Percentiles rank a stretch among this genome's conserved stretches.
Evolutionary conservation across 2,797 vertebrate genomes (phyloP).

Genomic region (Microchirus variegatus): DNA sequence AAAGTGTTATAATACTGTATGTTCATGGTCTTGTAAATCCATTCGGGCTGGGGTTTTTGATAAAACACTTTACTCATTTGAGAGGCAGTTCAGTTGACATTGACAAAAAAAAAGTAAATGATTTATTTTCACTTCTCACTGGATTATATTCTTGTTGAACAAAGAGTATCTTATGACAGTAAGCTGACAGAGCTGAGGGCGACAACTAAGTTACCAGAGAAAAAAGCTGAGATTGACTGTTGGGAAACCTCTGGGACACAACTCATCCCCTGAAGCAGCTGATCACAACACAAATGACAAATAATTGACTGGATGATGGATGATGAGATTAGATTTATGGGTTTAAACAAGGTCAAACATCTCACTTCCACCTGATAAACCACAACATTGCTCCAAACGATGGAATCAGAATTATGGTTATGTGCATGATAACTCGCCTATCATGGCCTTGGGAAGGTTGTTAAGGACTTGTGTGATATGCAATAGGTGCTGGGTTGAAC

Average conservation of each 20-base stretch:
- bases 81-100: not conserved
- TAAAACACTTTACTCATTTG: too few species aligned
- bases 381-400: slow-evolving; percentile 67
- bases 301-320: slow-evolving; percentile 83
- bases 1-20: not conserved
- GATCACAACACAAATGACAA: slow-evolving; percentile 82
- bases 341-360: slow-evolving; percentile 83
- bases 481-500: slow-evolving; percentile 76
- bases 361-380: slow-evolving; percentile 78
- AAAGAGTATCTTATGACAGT: slow-evolving; percentile 54
- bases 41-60: not conserved
- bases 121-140: slow-evolving; percentile 31
- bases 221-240: slow-evolving; percentile 70
- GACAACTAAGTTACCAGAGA: slow-evolving; percentile 61
- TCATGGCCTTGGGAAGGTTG: slow-evolving; percentile 76
- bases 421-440: slow-evolving; percentile 77
- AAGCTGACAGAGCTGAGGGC: slow-evolving; percentile 60
- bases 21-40: not conserved
- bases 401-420: slow-evolving; percentile 75
- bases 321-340: slow-evolving; percentile 81
- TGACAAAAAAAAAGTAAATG: slow-evolving; percentile 2
- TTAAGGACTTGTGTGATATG: slow-evolving; percentile 78
- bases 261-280: slow-evolving; percentile 73
- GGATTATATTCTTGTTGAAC: slow-evolving; percentile 33
- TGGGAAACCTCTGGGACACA: slow-evolving; percentile 64